Evolutionary conservation across 92 coral and sea anemone species (phyloP), one percentile per base, ranked within the genome.

Genomic region (Paramuricea clavata): DNA sequence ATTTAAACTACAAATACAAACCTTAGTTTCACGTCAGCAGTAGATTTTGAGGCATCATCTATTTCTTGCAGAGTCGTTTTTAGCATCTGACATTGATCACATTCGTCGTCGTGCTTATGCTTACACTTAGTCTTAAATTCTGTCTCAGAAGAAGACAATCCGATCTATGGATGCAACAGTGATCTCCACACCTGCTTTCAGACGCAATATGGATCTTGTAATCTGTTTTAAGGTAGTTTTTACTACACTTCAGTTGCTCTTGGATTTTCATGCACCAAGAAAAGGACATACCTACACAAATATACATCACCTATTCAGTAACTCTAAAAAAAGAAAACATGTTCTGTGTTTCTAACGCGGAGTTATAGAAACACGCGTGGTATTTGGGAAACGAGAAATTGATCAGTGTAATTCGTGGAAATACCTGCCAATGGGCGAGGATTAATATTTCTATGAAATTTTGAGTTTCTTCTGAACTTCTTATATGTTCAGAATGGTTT

Each of bases 171-270:
- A 50, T 42, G 50, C 83, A 78, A 74, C 93, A 90, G 72, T 81
- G 93, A 69, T 91, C 93, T 65, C 86, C 83, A 60, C 93, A 91
- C 26, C 52, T 75, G 83, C 86, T 83, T 39, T 69, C 89, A 68
- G 65, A 72, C 57, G 85, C 44, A 56, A 90, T 76, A 73, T 87
- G 93, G 49, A 90, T 78, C 88, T 90, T 87, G 88, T 81, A 87
- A 87, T 90, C 91, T 47, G 93, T 81, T 81, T 90, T 87, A 35
- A 90, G 87, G 78, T 86, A 90, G 47, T 35, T 47, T 49, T 86
- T 86, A 47, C 62, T 39, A 39, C 67, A 27, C 30, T 71, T 69
- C 17, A 83, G 81, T 33, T 70, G 77, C 44, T 68, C 78, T 44
- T 81, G 78, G 23, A 67, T 44, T 36, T 81, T 67, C 71, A 42